Percentiles rank a stretch among this genome's conserved stretches.
Evolutionary conservation across 2,113 vertebrate species (phyloP).

Genomic region (Puma concolor): DNA sequence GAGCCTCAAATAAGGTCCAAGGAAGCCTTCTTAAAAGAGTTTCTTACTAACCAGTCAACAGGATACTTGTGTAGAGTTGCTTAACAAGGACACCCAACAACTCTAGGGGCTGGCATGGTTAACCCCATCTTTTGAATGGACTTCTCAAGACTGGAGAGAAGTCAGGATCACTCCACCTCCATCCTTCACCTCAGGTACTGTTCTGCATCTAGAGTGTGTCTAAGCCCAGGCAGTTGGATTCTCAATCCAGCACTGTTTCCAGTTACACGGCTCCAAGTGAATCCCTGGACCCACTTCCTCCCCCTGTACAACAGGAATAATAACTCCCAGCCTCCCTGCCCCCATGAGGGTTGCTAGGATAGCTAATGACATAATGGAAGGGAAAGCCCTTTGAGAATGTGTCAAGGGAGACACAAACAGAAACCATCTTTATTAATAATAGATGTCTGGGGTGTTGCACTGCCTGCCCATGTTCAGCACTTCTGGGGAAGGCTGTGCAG

Average conservation of each 20-base stretch:
- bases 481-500: neutral
- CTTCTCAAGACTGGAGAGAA: neutral
- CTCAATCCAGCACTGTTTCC: neutral
- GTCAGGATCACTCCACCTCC: neutral
- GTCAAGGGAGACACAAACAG: constrained; percentile 57
- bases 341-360: neutral
- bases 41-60: neutral
- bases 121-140: neutral
- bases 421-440: constrained; percentile 56
- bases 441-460: neutral
- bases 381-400: constrained; percentile 68
- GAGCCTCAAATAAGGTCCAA: neutral
- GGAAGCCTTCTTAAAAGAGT: neutral
- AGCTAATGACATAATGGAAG: constrained; percentile 61
- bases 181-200: neutral
- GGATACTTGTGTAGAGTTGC: neutral
- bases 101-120: neutral
- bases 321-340: neutral
- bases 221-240: neutral
- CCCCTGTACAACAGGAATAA: neutral
- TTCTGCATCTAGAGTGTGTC: neutral
- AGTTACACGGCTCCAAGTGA: neutral
- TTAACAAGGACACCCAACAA: neutral
- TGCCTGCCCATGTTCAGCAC: neutral
- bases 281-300: neutral